phyloP scores from a whole-genome alignment of 2,797 vertebrate species.

The Tachyglossus aculeatus region DNA sequence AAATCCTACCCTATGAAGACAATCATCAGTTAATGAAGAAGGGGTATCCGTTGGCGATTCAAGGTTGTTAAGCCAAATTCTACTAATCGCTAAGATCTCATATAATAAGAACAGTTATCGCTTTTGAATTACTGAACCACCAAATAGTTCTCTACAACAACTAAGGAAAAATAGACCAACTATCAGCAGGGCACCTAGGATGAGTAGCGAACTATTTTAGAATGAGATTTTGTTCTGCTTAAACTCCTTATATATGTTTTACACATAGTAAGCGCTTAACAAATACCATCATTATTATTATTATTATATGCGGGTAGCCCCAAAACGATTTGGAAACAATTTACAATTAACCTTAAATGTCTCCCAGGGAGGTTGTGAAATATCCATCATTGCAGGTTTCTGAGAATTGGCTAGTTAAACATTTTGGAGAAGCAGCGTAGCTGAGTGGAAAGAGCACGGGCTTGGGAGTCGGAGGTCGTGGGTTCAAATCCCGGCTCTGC shows the following conservation, averaged over 20 bases:
- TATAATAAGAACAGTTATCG: constrained; percentile 15
- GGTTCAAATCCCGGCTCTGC: too few species aligned
- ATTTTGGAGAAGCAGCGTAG: too few species aligned
- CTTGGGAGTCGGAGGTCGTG: too few species aligned
- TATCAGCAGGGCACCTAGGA: not conserved
- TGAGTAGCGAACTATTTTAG: constrained; percentile 7
- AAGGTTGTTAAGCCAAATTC: constrained; percentile 29
- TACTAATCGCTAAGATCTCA: constrained; percentile 35
- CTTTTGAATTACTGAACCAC: constrained; percentile 11
- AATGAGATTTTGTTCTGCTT: not conserved
- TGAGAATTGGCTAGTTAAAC: not conserved
- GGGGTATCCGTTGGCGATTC: constrained; percentile 38
- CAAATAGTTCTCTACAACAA: not conserved
- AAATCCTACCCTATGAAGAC: constrained; percentile 30
- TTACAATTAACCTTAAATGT: constrained; percentile 15
- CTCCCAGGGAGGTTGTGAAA: not conserved
- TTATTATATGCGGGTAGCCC: not conserved
- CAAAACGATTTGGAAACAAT: constrained; percentile 31
- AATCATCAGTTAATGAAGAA: constrained; percentile 39
- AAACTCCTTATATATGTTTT: not conserved
- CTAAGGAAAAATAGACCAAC: constrained; percentile 16
- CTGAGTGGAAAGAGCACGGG: too few species aligned
- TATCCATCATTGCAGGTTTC: not conserved
- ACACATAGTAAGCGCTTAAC: too few species aligned
- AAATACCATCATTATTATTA: too few species aligned